phyloP scores from a whole-genome alignment of 2,888 invertebrate species.

The Zygothrica quintamaculata region DNA sequence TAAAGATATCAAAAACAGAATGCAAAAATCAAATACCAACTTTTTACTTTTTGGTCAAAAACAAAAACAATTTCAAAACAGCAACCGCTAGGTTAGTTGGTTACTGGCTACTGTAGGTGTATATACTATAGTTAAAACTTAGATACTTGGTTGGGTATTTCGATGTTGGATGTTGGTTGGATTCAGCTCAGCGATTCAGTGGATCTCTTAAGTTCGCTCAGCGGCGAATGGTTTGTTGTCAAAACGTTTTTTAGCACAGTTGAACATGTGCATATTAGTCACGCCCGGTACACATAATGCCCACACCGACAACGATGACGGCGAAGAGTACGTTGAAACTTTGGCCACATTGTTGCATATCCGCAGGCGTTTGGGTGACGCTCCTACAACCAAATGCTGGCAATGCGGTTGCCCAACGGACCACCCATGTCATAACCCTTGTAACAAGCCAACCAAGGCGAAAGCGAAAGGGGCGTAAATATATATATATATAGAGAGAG shows the following conservation, averaged over 20 bases:
- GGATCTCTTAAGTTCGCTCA: background rate
- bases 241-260: constrained; percentile 71
- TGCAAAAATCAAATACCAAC: constrained; percentile 61
- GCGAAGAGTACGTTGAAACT: constrained; percentile 48
- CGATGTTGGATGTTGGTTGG: no score
- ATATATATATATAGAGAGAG: background rate
- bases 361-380: constrained; percentile 56
- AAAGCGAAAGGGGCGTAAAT: background rate
- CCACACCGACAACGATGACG: constrained; percentile 24
- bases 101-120: no score
- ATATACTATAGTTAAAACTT: no score
- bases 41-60: constrained; percentile 50
- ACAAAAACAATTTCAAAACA: constrained; percentile 38
- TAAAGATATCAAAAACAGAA: constrained; percentile 35
- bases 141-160: no score
- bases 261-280: constrained; percentile 77
- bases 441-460: constrained; percentile 32
- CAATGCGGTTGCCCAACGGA: background rate
- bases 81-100: constrained; percentile 4
- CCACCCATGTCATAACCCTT: constrained; percentile 36
- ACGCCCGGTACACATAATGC: constrained; percentile 70
- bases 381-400: constrained; percentile 37
- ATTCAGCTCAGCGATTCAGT: no score
- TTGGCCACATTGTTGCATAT: constrained; percentile 73
- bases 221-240: constrained; percentile 40